Percentiles rank a stretch among this genome's conserved stretches.
phyloP scores from a whole-genome alignment of 2,113 vertebrate species.

The Himantopus leucocephalus region DNA sequence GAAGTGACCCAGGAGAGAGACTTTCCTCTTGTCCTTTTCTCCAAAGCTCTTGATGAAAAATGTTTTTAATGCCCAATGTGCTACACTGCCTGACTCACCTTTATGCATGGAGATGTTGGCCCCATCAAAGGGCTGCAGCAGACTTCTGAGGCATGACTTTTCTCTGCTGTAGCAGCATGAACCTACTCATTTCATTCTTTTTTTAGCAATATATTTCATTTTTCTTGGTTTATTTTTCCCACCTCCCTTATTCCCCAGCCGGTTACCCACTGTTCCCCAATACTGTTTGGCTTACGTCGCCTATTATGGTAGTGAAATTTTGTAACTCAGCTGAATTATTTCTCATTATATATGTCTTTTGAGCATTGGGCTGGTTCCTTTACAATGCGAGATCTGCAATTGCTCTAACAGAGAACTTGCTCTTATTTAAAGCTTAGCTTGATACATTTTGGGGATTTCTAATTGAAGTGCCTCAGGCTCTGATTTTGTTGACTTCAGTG shows the following conservation, averaged over 20 bases:
- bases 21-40: background rate
- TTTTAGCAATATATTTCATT: background rate
- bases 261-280: background rate
- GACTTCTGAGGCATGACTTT: background rate
- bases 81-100: too few relatives aligned
- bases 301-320: background rate
- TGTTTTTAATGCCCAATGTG: too few relatives aligned
- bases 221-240: background rate
- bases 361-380: background rate
- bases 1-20: background rate
- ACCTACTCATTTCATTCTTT: background rate
- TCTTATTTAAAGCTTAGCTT: background rate
- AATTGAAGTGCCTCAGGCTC: background rate
- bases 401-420: background rate
- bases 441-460: background rate
- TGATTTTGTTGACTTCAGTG: background rate
- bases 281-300: background rate
- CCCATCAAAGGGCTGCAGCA: background rate
- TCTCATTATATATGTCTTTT: background rate
- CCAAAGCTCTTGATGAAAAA: background rate
- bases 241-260: background rate
- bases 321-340: background rate
- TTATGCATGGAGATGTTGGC: background rate
- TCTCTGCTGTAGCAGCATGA: background rate
- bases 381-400: background rate